Evolutionary conservation across 2,888 invertebrate species (phyloP).

Genomic region (Nesidiocoris tenuis): DNA sequence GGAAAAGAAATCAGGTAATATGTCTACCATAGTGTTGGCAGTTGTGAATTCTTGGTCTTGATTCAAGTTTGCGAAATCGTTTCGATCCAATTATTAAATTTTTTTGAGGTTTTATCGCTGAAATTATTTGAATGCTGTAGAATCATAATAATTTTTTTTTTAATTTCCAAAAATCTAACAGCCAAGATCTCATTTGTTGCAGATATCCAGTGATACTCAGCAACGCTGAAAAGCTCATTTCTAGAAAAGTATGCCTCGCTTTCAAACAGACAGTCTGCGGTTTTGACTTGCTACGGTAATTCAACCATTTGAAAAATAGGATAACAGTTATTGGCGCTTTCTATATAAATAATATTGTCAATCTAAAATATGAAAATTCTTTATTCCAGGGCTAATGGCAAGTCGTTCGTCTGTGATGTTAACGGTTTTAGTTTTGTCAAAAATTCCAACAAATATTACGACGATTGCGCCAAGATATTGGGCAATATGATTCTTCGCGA

Average conservation of each 20-base stretch:
- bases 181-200: too few relatives aligned
- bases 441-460: slow-evolving; percentile 99
- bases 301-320: slow-evolving; percentile 57
- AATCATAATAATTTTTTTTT: slow-evolving; percentile 2
- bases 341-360: too few relatives aligned
- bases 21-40: not conserved
- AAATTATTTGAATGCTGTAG: too few relatives aligned
- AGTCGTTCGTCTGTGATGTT: slow-evolving; percentile 99
- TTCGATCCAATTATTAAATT: not conserved
- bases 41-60: not conserved
- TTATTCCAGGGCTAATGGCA: slow-evolving; percentile 96
- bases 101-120: too few relatives aligned
- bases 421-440: slow-evolving; percentile 99
- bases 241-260: slow-evolving; percentile 92
- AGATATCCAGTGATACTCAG: slow-evolving; percentile 93
- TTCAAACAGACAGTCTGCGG: slow-evolving; percentile 99
- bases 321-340: not conserved
- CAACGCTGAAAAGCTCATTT: slow-evolving; percentile 96
- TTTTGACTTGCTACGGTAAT: slow-evolving; percentile 82
- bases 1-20: slow-evolving; percentile 88
- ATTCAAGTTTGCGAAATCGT: not conserved
- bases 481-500: slow-evolving; percentile 97
- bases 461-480: slow-evolving; percentile 97
- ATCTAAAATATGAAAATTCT: too few relatives aligned
- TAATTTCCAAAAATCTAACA: too few relatives aligned